A percentile compares a stretch with the other conserved stretches of the same genome.
These are phyloP conservation scores for Homarus gammarus DNA, from an alignment of 2,888 invertebrate genomes.

Conservation along the genomic window DNA sequence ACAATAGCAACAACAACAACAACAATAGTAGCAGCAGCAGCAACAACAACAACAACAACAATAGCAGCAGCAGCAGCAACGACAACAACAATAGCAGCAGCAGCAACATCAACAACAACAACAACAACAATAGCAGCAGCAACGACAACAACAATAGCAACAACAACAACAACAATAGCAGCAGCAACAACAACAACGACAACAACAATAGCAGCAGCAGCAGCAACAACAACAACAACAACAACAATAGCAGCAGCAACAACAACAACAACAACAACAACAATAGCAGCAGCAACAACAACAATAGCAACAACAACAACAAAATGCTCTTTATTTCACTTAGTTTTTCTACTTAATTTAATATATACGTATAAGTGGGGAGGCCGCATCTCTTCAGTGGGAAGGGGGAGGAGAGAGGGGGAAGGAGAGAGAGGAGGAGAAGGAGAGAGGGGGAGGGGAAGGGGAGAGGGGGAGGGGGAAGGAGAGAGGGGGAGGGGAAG, in stretches of 20 bases:
- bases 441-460: background rate
- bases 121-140: too few species aligned
- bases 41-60: background rate
- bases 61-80: background rate
- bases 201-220: too few species aligned
- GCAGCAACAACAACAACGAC: too few species aligned
- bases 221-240: background rate
- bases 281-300: background rate
- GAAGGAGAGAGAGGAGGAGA: background rate
- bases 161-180: background rate
- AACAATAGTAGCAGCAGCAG: background rate
- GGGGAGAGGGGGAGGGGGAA: background rate
- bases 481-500: background rate
- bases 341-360: background rate
- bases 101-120: too few species aligned
- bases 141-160: background rate
- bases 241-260: background rate
- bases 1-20: background rate
- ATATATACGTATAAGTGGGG: background rate
- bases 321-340: background rate
- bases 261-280: slow-evolving; percentile 14
- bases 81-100: background rate
- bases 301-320: background rate
- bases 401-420: background rate
- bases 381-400: background rate